Evolutionary conservation across 2,113 vertebrate genomes (phyloP).

Genomic region (Stegostoma tigrinum): DNA sequence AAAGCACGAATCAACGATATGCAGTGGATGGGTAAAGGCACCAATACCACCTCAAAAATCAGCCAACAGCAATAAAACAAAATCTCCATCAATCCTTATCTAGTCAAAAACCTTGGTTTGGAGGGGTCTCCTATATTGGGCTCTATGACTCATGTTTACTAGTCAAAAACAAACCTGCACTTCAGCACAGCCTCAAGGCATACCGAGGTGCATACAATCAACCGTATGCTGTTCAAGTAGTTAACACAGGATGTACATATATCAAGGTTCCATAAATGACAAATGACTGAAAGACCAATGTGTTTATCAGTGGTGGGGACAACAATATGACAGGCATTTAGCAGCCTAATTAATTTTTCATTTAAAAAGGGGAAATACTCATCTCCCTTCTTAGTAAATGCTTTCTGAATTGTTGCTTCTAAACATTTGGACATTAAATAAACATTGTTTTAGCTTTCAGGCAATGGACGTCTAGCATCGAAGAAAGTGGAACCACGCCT

Average conservation of each 20-base stretch:
- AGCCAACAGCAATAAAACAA: neutral
- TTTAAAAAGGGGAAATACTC: neutral
- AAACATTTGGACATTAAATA: neutral
- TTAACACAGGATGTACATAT: neutral
- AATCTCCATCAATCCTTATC: neutral
- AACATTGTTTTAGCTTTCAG: neutral
- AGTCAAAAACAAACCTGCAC: neutral
- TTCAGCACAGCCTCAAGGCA: neutral
- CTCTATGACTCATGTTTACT: neutral
- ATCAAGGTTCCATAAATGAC: neutral
- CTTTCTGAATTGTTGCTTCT: neutral
- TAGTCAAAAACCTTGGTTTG: neutral
- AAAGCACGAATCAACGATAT: neutral
- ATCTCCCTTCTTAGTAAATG: neutral
- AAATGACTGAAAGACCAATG: neutral
- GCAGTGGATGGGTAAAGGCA: neutral
- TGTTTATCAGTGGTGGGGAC: neutral
- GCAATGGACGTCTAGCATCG: neutral
- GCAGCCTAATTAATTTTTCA: neutral
- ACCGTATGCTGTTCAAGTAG: neutral
- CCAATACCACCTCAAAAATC: neutral
- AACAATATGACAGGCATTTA: neutral
- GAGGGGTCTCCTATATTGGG: neutral
- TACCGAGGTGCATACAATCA: neutral
- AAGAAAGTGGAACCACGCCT: neutral